phyloP scores from a whole-genome alignment of 1,140 invertebrate genomes.

The Adoxophyes honmai region DNA sequence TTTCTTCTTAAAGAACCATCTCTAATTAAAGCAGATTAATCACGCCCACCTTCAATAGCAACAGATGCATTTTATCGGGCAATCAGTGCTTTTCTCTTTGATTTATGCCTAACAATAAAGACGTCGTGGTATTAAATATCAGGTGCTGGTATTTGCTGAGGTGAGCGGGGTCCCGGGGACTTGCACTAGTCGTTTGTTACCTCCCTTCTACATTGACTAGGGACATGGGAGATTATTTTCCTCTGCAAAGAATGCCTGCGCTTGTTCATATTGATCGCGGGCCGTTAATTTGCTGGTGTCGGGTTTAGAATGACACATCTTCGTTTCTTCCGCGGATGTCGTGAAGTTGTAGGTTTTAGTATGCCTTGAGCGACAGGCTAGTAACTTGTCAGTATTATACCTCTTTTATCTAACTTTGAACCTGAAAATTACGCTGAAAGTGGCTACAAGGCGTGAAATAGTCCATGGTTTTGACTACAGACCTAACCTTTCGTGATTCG shows the following conservation, averaged over 20 bases:
- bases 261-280: neutral
- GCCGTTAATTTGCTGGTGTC: neutral
- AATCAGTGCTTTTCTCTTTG: slow-evolving; percentile 27
- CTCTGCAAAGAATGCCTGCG: neutral
- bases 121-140: slow-evolving; percentile 35
- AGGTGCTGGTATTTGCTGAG: slow-evolving; percentile 18
- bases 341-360: no score
- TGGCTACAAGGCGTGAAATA: no score
- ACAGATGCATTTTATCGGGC: slow-evolving; percentile 24
- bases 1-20: neutral
- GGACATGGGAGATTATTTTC: neutral
- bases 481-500: no score
- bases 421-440: no score
- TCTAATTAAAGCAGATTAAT: slow-evolving; percentile 10
- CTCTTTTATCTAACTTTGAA: no score
- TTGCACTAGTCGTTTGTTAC: slow-evolving; percentile 25
- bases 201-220: neutral
- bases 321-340: no score
- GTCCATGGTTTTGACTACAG: no score
- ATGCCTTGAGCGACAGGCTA: no score
- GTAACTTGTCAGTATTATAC: no score
- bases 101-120: slow-evolving; percentile 34
- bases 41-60: neutral
- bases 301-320: no score
- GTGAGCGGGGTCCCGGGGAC: slow-evolving; percentile 20